Percentiles rank a stretch among this genome's conserved stretches.
phyloP scores from a whole-genome alignment of 2,797 vertebrate species.

The Pangasius larnaudii region DNA sequence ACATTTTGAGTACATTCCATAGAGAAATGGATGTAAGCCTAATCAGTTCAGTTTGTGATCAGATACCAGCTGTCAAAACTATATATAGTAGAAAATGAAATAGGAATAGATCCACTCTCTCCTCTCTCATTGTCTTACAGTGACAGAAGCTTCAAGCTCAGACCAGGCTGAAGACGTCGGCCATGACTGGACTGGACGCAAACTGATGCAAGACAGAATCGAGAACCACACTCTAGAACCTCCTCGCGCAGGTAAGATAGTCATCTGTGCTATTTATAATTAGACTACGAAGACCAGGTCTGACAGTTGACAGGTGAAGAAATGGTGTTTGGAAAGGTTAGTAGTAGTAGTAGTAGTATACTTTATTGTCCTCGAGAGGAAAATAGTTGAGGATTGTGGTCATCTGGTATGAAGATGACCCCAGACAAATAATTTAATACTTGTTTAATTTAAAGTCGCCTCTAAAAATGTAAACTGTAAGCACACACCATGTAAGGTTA shows the following conservation, averaged over 20 bases:
- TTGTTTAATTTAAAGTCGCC: neutral
- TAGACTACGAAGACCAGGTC: neutral
- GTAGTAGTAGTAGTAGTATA: too few relatives aligned
- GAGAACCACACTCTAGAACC: conserved; percentile 74
- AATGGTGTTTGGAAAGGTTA: neutral
- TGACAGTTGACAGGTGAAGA: neutral
- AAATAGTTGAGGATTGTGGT: too few relatives aligned
- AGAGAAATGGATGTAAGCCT: neutral
- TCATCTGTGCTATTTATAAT: neutral
- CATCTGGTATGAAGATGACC: neutral
- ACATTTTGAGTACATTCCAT: neutral
- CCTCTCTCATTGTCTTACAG: conserved; percentile 57
- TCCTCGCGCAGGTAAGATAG: conserved; percentile 75
- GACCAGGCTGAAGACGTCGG: conserved; percentile 54
- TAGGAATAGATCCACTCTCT: conserved; percentile 8
- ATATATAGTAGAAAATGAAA: neutral
- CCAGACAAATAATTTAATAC: neutral
- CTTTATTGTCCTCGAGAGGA: too few relatives aligned
- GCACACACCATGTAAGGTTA: neutral
- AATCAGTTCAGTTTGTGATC: neutral
- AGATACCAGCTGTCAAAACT: neutral
- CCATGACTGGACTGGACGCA: conserved; percentile 67
- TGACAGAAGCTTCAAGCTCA: conserved; percentile 61
- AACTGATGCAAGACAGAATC: conserved; percentile 72
- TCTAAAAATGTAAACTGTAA: neutral